These are phyloP conservation scores for Oryzias sinensis DNA, from an alignment of 2,797 vertebrate genomes.

Conservation along the genomic window DNA sequence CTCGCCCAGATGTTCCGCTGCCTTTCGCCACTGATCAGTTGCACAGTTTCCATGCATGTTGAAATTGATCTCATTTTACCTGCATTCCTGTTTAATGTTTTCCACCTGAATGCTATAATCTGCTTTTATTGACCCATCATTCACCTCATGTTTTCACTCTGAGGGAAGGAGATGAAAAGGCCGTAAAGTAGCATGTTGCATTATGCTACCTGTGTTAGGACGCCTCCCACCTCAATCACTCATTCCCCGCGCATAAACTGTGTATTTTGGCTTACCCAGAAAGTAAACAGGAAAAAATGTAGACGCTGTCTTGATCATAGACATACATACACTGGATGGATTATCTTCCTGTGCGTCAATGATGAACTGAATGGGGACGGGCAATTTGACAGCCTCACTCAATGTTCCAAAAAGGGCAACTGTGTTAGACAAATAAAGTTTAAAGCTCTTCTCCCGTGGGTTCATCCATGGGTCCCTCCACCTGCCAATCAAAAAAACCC, in stretches of 20 bases:
- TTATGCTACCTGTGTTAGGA: constrained; percentile 63
- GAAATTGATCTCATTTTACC: constrained; percentile 70
- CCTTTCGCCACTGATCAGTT: constrained; percentile 43
- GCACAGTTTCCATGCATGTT: constrained; percentile 37
- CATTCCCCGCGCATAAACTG: constrained; percentile 70
- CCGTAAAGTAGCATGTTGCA: constrained; percentile 61
- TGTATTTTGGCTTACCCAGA: constrained; percentile 40
- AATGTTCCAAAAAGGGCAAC: too few species aligned
- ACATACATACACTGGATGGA: too few species aligned
- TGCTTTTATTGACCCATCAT: constrained; percentile 68
- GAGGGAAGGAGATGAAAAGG: constrained; percentile 54
- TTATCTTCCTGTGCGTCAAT: too few species aligned
- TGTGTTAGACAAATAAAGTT: too few species aligned
- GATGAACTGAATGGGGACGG: too few species aligned
- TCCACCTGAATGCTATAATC: constrained; percentile 68
- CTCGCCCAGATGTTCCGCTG: constrained; percentile 26
- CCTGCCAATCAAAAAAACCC: too few species aligned
- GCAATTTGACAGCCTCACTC: too few species aligned
- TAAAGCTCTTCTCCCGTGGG: too few species aligned
- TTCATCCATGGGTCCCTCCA: too few species aligned
- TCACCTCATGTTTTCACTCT: constrained; percentile 62
- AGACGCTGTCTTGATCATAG: constrained; percentile 17
- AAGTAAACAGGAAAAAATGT: constrained; percentile 19
- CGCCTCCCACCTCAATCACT: constrained; percentile 72
- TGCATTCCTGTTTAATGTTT: constrained; percentile 72